phyloP scores from a whole-genome alignment of 2,797 vertebrate genomes.

The Holocentrus rufus region DNA sequence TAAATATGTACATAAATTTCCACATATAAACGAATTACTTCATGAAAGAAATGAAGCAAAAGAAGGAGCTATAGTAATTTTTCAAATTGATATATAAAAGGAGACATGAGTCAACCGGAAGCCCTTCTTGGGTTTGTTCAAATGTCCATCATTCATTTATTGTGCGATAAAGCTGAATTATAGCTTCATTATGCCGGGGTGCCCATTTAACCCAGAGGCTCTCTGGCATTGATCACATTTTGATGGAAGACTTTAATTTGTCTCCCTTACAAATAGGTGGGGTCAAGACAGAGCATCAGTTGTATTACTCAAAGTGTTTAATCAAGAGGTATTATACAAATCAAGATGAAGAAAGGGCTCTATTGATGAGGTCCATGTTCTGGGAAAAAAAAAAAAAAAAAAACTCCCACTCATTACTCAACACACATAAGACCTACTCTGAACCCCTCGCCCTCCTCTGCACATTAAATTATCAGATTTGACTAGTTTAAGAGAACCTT shows the following conservation, averaged over 20 bases:
- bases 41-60: constrained; percentile 2
- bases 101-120: constrained; percentile 46
- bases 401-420: constrained; percentile 56
- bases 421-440: constrained; percentile 36
- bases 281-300: constrained; percentile 70
- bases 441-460: constrained; percentile 20
- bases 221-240: constrained; percentile 76
- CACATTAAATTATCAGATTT: constrained; percentile 45
- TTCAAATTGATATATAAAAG: constrained; percentile 41
- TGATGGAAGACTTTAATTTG: constrained; percentile 79
- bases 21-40: constrained; percentile 3
- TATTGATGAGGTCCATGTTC: constrained; percentile 52
- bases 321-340: constrained; percentile 75
- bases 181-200: constrained; percentile 73
- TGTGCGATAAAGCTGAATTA: constrained; percentile 73
- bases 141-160: constrained; percentile 68
- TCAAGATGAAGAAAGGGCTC: constrained; percentile 62
- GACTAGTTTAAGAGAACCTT: constrained; percentile 30
- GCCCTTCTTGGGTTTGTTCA: constrained; percentile 50
- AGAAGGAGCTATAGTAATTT: constrained; percentile 15
- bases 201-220: constrained; percentile 70
- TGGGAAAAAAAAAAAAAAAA: constrained; percentile 30
- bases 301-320: constrained; percentile 70
- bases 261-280: constrained; percentile 76
- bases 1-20: neutral